These are phyloP conservation scores for Episyrphus balteatus DNA, from an alignment of 1,140 invertebrate genomes.

Conservation along the genomic window DNA sequence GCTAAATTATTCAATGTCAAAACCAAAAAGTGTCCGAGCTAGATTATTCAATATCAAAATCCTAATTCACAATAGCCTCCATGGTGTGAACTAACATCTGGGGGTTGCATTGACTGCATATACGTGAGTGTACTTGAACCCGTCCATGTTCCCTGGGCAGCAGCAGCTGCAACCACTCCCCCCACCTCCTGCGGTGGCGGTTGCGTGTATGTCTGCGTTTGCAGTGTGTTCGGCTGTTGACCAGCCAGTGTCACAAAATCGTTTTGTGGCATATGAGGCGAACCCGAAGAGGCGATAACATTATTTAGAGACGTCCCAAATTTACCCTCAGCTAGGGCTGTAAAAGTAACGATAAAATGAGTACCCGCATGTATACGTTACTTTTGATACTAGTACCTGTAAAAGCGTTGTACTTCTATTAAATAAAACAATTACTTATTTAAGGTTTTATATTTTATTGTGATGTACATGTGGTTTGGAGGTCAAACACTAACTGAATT, in stretches of 20 bases:
- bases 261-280: constrained; percentile 40
- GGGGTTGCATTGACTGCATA: constrained; percentile 79
- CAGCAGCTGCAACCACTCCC: constrained; percentile 4
- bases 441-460: no score
- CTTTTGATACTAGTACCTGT: no score
- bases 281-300: constrained; percentile 19
- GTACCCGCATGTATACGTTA: no score
- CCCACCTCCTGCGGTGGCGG: constrained; percentile 6
- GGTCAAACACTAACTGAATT: no score
- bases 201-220: constrained; percentile 15
- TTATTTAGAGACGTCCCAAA: constrained; percentile 13
- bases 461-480: no score
- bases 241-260: constrained; percentile 26
- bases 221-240: constrained; percentile 2
- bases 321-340: constrained; percentile 21
- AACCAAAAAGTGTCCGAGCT: no score
- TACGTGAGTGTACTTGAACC: constrained; percentile 84
- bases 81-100: constrained; percentile 52
- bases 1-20: no score
- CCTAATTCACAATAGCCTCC: constrained; percentile 62
- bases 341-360: no score
- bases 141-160: constrained; percentile 52
- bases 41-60: no score
- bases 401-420: no score
- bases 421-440: no score